Evolutionary conservation across 1,140 invertebrate genomes (phyloP).

Genomic region (Phthorimaea operculella): DNA sequence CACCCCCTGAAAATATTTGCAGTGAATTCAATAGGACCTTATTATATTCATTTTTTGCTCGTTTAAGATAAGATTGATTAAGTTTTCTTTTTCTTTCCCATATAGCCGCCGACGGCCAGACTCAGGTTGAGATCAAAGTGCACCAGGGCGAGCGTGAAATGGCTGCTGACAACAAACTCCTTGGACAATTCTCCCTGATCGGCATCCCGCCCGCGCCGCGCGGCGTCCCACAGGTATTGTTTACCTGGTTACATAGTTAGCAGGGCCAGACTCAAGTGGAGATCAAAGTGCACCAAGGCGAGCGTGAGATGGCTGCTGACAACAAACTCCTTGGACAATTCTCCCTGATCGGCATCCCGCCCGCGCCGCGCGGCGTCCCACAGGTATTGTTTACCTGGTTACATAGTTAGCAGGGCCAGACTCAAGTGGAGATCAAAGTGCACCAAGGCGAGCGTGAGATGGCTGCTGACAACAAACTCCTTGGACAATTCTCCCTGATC

Average conservation of each 20-base stretch:
- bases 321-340: conserved; percentile 97
- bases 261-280: conserved; percentile 96
- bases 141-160: conserved; percentile 98
- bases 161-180: conserved; percentile 92
- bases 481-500: conserved; percentile 94
- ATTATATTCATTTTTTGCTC: no score
- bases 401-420: no score
- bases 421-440: conserved; percentile 96
- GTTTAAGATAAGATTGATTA: no score
- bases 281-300: conserved; percentile 96
- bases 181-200: conserved; percentile 95
- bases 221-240: conserved; percentile 92
- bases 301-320: conserved; percentile 95
- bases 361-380: conserved; percentile 90
- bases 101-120: conserved; percentile 85
- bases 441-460: conserved; percentile 98
- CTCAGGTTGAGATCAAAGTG: conserved; percentile 96
- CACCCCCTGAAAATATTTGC: no score
- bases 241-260: no score
- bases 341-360: conserved; percentile 94
- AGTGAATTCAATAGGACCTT: no score
- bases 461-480: conserved; percentile 92
- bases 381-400: no score
- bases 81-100: neutral
- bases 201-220: conserved; percentile 96